These are phyloP conservation scores for Struthio camelus DNA, from an alignment of 2,113 vertebrate species.

Conservation along the genomic window DNA sequence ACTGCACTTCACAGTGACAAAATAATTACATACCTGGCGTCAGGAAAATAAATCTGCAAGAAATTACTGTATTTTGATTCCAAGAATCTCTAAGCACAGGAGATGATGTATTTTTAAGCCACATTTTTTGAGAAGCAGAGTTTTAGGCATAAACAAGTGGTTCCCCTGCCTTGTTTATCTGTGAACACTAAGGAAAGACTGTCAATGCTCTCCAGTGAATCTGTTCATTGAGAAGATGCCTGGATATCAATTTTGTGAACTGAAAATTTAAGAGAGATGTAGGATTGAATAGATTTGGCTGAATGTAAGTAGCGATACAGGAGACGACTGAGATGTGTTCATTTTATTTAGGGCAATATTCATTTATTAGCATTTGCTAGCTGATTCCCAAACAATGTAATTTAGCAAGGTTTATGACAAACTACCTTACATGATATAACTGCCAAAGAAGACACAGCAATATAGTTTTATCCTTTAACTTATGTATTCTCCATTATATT, in stretches of 20 bases:
- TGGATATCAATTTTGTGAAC: background rate
- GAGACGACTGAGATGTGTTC: background rate
- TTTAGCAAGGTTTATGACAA: slow-evolving; percentile 3
- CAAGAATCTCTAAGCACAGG: background rate
- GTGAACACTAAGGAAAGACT: background rate
- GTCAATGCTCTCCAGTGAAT: background rate
- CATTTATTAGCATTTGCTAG: slow-evolving; percentile 20
- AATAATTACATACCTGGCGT: background rate
- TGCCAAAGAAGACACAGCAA: background rate
- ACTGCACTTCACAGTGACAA: background rate
- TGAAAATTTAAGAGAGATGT: background rate
- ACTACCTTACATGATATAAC: background rate
- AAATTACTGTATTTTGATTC: slow-evolving; percentile 13
- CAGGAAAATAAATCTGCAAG: slow-evolving; percentile 11
- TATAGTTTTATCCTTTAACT: background rate
- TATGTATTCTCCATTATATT: background rate
- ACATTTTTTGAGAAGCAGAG: background rate
- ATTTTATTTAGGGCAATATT: background rate
- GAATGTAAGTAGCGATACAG: background rate
- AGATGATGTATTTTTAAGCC: background rate
- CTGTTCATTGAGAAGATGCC: background rate
- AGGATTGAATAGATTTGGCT: background rate
- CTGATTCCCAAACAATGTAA: background rate
- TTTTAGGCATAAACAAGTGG: slow-evolving; percentile 8
- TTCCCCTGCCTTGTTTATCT: background rate